These are phyloP conservation scores for Hypotaenidia okinawae DNA, from an alignment of 2,797 vertebrate genomes.

Conservation along the genomic window DNA sequence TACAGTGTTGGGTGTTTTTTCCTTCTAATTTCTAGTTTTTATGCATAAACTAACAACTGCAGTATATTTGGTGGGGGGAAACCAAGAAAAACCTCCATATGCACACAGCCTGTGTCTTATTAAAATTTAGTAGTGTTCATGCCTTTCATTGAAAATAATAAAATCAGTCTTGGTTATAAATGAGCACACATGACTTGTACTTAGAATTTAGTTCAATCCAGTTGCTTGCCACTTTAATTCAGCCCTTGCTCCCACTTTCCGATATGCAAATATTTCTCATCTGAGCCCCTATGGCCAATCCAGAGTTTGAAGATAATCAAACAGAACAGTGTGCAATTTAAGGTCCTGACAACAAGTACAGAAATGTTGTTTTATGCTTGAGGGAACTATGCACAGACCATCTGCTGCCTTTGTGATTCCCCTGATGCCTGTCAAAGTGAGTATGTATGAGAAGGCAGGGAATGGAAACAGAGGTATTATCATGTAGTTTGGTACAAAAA, in stretches of 20 bases:
- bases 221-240: conserved; percentile 60
- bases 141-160: not conserved
- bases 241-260: conserved; percentile 16
- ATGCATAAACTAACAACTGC: not conserved
- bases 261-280: conserved; percentile 64
- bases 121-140: not conserved
- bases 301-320: conserved; percentile 73
- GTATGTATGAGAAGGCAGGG: not conserved
- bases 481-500: not conserved
- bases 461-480: not conserved
- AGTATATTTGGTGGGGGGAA: not conserved
- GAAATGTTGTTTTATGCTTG: conserved; percentile 74
- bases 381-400: conserved; percentile 71
- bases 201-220: conserved; percentile 47
- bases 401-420: conserved; percentile 71
- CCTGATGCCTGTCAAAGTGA: conserved; percentile 63
- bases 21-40: not conserved
- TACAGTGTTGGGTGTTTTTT: not conserved
- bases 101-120: not conserved
- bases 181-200: not conserved
- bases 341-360: conserved; percentile 69
- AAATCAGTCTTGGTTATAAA: not conserved
- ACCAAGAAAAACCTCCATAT: not conserved
- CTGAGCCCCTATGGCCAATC: conserved; percentile 45
- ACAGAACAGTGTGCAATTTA: conserved; percentile 68